A percentile compares a stretch with the other conserved stretches of the same genome.
Evolutionary conservation across 2,113 vertebrate genomes (phyloP).

Genomic region (Gambusia holbrooki): DNA sequence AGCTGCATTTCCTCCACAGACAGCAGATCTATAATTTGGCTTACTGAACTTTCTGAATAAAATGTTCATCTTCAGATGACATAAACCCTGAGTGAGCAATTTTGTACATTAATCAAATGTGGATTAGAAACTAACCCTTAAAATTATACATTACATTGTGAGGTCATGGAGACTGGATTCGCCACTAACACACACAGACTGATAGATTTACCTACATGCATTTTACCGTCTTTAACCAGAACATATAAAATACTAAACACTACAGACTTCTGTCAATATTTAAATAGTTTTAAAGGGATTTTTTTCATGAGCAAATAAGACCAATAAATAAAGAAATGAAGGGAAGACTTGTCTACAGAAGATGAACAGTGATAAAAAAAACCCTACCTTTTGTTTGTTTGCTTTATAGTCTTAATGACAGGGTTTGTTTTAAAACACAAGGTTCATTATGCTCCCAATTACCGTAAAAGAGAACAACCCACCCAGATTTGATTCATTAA

Average conservation of each 20-base stretch:
- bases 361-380: background rate
- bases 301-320: background rate
- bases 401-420: background rate
- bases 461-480: background rate
- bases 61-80: conserved; percentile 20
- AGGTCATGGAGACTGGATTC: conserved; percentile 31
- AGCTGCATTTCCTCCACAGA: conserved; percentile 22
- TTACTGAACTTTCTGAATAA: conserved; percentile 39
- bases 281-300: too few species aligned
- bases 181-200: conserved; percentile 34
- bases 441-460: background rate
- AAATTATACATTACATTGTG: background rate
- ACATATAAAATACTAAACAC: background rate
- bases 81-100: conserved; percentile 27
- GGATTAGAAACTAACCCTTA: background rate
- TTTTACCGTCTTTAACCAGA: background rate
- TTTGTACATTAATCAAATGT: conserved; percentile 3
- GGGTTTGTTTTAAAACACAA: background rate
- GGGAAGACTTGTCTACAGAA: background rate
- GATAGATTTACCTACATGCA: conserved; percentile 23
- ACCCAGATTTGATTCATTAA: background rate
- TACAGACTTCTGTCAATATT: too few species aligned
- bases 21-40: conserved; percentile 38
- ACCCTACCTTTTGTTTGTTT: background rate
- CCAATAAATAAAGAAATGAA: background rate